phyloP scores from a whole-genome alignment of 2,888 invertebrate genomes.

The Oeneis ivallda region DNA sequence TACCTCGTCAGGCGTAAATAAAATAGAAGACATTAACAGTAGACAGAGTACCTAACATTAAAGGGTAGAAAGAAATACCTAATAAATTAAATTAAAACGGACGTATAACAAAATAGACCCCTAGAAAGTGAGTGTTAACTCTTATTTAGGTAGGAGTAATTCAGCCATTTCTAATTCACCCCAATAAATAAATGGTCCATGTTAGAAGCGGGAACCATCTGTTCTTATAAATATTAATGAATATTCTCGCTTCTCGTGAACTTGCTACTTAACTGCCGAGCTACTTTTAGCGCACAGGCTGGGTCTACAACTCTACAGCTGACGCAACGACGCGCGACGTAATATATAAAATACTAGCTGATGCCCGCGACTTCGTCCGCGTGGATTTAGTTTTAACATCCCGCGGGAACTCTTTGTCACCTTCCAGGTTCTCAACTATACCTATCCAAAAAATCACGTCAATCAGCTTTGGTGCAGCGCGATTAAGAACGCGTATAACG shows the following conservation, averaged over 20 bases:
- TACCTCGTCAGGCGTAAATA: too few species aligned
- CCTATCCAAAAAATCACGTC: too few species aligned
- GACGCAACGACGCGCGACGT: not conserved
- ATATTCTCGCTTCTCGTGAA: conserved; percentile 8
- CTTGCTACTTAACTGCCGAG: not conserved
- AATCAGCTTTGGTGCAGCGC: too few species aligned
- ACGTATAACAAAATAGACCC: not conserved
- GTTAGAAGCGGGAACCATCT: conserved; percentile 13
- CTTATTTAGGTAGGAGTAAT: not conserved
- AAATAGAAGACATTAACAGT: too few species aligned
- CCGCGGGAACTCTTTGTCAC: too few species aligned
- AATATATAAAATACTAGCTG: too few species aligned
- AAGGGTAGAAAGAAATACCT: too few species aligned
- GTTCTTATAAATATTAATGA: conserved; percentile 23
- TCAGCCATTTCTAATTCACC: conserved; percentile 15
- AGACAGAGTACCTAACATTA: too few species aligned
- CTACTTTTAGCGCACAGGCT: not conserved
- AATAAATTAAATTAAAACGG: not conserved
- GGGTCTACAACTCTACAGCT: not conserved
- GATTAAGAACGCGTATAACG: too few species aligned
- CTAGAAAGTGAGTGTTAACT: conserved; percentile 7
- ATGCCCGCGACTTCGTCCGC: too few species aligned
- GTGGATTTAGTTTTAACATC: too few species aligned
- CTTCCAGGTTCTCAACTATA: too few species aligned
- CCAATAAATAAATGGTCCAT: conserved; percentile 15